Conservation (phyloP, 1,140 invertebrate genomes). For the Pseudobourletiella spinata region DNA sequence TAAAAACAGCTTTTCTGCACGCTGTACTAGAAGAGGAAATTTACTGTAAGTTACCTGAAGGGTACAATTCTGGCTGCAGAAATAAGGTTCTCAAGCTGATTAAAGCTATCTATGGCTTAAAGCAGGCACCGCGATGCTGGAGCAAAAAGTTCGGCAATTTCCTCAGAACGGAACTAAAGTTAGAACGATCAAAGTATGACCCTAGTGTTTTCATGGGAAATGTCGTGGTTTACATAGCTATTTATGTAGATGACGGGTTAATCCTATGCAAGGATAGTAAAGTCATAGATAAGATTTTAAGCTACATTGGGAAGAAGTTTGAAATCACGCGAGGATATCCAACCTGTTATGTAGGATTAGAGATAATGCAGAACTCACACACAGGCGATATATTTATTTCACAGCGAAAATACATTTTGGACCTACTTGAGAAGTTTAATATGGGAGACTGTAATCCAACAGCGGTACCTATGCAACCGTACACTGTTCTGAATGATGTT, state of each 20-base stretch:
- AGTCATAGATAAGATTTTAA: not conserved
- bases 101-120: constrained; percentile 35
- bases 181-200: constrained; percentile 1
- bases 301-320: not conserved
- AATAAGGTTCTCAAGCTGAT: not conserved
- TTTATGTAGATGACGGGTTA: constrained; percentile 27
- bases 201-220: constrained; percentile 8
- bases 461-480: constrained; percentile 1
- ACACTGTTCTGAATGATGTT: not conserved
- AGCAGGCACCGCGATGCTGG: constrained; percentile 37
- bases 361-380: not conserved
- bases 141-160: constrained; percentile 34
- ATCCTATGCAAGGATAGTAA: not conserved
- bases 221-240: not conserved
- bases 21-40: constrained; percentile 42
- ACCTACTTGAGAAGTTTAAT: constrained; percentile 9
- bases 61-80: constrained; percentile 32
- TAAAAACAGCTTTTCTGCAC: constrained; percentile 42
- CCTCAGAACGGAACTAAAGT: not conserved
- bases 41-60: constrained; percentile 42
- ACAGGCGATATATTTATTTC: not conserved
- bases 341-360: not conserved
- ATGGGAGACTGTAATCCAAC: constrained; percentile 6
- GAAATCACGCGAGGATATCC: not conserved
- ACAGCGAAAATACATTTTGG: constrained; percentile 37